phyloP scores from a whole-genome alignment of 2,888 invertebrate genomes.

The Alsophila aescularia region DNA sequence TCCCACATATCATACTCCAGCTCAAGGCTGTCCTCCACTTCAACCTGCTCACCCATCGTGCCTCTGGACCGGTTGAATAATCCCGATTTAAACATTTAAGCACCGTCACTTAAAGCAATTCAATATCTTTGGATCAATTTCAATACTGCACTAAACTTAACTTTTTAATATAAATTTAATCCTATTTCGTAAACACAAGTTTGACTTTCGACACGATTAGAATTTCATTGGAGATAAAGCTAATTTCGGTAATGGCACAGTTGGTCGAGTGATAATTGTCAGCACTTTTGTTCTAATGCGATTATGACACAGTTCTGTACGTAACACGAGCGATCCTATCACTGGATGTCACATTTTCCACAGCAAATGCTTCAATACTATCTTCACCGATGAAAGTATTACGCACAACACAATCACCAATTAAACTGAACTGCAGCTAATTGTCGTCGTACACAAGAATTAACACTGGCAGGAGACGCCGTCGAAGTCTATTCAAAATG shows the following conservation, averaged over 20 bases:
- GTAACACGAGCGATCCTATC: slow-evolving; percentile 50
- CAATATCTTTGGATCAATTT: slow-evolving; percentile 69
- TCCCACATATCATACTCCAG: slow-evolving; percentile 95
- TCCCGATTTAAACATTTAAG: slow-evolving; percentile 79
- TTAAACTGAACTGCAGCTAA: slow-evolving; percentile 50
- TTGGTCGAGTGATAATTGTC: slow-evolving; percentile 40
- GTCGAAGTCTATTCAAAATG: slow-evolving; percentile 71
- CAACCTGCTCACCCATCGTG: slow-evolving; percentile 75
- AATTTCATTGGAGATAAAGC: slow-evolving; percentile 64
- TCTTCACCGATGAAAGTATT: slow-evolving; percentile 20
- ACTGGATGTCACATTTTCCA: slow-evolving; percentile 66
- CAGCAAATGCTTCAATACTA: slow-evolving; percentile 45
- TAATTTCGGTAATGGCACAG: slow-evolving; percentile 72
- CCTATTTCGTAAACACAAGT: slow-evolving; percentile 47
- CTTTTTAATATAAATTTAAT: slow-evolving; percentile 46
- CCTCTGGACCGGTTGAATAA: slow-evolving; percentile 74
- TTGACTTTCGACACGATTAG: slow-evolving; percentile 71
- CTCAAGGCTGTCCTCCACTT: slow-evolving; percentile 86
- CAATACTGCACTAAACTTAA: slow-evolving; percentile 68
- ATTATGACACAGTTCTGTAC: slow-evolving; percentile 52
- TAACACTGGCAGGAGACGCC: slow-evolving; percentile 71
- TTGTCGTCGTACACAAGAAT: slow-evolving; percentile 80
- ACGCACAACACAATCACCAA: slow-evolving; percentile 23
- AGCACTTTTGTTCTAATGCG: slow-evolving; percentile 45
- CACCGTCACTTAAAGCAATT: slow-evolving; percentile 46